Percentiles rank a stretch among this genome's conserved stretches.
Evolutionary conservation across 2,888 invertebrate genomes (phyloP).

Genomic region (Temnothorax unifasciatus): DNA sequence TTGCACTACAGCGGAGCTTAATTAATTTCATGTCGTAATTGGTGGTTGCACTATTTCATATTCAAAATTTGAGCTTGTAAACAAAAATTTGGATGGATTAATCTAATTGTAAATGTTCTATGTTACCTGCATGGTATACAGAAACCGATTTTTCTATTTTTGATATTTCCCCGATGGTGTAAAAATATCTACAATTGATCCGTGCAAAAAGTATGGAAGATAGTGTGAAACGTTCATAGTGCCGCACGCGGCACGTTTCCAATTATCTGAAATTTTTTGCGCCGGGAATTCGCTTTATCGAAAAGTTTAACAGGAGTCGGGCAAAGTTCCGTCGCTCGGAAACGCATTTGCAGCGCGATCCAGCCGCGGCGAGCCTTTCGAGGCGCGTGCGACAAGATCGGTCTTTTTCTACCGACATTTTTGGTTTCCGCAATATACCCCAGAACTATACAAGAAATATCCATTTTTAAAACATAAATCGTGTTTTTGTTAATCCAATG

Average conservation of each 20-base stretch:
- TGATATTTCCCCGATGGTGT: neutral
- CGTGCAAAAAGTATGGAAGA: conserved; percentile 15
- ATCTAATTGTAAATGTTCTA: conserved; percentile 32
- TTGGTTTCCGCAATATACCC: conserved; percentile 1
- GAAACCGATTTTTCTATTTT: neutral
- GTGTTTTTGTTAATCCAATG: neutral
- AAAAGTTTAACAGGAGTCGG: conserved; percentile 40
- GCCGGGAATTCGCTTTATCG: conserved; percentile 37
- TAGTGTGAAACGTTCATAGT: conserved; percentile 35
- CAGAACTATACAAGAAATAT: neutral
- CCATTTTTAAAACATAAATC: conserved; percentile 19
- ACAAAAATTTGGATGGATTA: conserved; percentile 1
- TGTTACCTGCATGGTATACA: neutral
- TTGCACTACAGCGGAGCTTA: neutral
- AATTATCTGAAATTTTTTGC: conserved; percentile 54
- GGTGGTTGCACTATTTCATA: neutral
- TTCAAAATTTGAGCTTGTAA: neutral
- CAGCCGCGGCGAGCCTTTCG: neutral
- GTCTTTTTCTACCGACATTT: neutral
- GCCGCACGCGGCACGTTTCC: conserved; percentile 40
- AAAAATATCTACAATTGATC: conserved; percentile 33
- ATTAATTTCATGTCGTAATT: conserved; percentile 30
- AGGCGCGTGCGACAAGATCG: neutral
- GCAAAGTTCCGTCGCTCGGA: conserved; percentile 36
- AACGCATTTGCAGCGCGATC: conserved; percentile 35